Base-by-base conservation (phyloP, 1,140 invertebrate genomes). In the Pseudomyrmex flavicornis region DNA sequence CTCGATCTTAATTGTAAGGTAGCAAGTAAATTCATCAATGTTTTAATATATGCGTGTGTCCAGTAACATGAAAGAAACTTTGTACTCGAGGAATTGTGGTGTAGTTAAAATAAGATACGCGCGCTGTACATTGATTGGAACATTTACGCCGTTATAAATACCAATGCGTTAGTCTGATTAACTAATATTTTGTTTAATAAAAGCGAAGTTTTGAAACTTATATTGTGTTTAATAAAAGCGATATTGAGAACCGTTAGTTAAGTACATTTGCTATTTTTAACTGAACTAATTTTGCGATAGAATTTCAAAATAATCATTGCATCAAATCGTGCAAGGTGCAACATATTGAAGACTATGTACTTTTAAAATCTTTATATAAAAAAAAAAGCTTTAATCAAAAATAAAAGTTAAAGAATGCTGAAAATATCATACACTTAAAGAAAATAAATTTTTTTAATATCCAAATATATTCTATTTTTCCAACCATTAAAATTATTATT, bases 51-150 rank as follows among this genome's bases (percentile, higher is more conserved):
- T 52, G n/a, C 82, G 62, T 88, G 54, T 65, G 54, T 65, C 52
- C 82, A 61, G 54, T 82, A 85, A 59, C 52, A 59, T 50, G 59
- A 54, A 26, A 26, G 5, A 35, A 80, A 80, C 48, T 79, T 80
- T 74, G 66, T 86, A 83, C 75, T 85, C 76, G 22, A 74, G n/a
- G 63, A 69, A 68, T 79, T 66, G 73, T 76, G 77, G 46, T 77
- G 63, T 56, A 54, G 73, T 63, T 89, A 83, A 44, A 54, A 82
- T 85, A 87, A 84, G 79, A 56, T 17, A 13, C 62, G 61, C 68
- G n/a, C 54, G 61, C 63, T 89, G 82, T 88, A 89, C 82, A 89
- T 73, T 77, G 44, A 74, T 85, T 22, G 75, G 35, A 87, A n/a
- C 56, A 82, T 82, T 79, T 83, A 82, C 46, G 52, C 17, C 56